A percentile compares a stretch with the other conserved stretches of the same genome.
These are phyloP conservation scores for Zootermopsis nevadensis DNA, from an alignment of 2,888 invertebrate species.

Conservation along the genomic window DNA sequence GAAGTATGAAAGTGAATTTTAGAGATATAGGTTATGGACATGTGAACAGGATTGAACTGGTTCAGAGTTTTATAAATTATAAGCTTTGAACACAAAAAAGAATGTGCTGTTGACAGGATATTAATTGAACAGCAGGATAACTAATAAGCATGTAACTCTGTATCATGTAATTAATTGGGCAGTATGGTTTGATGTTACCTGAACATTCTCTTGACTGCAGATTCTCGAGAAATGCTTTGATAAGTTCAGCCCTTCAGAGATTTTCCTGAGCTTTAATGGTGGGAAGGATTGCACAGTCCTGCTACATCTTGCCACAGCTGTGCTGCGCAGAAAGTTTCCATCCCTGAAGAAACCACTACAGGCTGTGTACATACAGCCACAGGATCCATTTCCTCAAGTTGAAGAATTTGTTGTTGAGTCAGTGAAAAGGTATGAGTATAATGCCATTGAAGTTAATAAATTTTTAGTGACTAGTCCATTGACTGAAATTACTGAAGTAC, in stretches of 20 bases:
- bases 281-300: conserved; percentile 98
- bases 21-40: no score
- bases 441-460: no score
- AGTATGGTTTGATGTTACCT: background rate
- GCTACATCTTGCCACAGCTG: conserved; percentile 75
- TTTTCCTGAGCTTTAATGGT: conserved; percentile 95
- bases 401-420: conserved; percentile 80
- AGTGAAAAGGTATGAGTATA: conserved; percentile 63
- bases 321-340: conserved; percentile 59
- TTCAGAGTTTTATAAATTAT: no score
- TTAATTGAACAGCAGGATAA: no score
- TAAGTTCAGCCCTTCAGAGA: conserved; percentile 75
- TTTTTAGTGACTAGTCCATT: no score
- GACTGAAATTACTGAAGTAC: no score
- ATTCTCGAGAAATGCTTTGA: conserved; percentile 71
- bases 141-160: no score
- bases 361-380: conserved; percentile 84
- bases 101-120: no score
- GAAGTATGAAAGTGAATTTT: no score
- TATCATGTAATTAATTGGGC: background rate
- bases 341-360: conserved; percentile 63
- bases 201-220: conserved; percentile 62
- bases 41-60: no score
- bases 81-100: no score
- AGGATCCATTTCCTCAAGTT: conserved; percentile 83